A percentile compares a stretch with the other conserved stretches of the same genome.
Evolutionary conservation across 2,888 invertebrate species (phyloP).

Genomic region (Erannis defoliaria): DNA sequence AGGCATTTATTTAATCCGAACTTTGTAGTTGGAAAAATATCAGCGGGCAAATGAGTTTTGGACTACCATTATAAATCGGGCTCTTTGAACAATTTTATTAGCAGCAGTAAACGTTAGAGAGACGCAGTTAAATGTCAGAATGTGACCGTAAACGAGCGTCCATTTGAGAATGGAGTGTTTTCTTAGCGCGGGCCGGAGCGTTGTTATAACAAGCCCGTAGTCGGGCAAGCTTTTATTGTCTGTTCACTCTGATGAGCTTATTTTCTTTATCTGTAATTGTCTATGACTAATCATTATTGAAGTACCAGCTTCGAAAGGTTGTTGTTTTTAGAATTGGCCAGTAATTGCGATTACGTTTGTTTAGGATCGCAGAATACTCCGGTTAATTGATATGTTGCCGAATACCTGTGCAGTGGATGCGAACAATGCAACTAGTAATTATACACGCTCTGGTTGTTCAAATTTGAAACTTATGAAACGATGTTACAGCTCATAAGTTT

Average conservation of each 20-base stretch:
- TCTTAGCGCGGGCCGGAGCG: conserved; percentile 68
- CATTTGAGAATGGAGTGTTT: conserved; percentile 82
- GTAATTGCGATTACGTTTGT: conserved; percentile 69
- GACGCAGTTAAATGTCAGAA: conserved; percentile 82
- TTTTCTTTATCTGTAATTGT: conserved; percentile 67
- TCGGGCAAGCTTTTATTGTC: conserved; percentile 72
- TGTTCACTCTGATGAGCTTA: conserved; percentile 81
- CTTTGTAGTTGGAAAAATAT: conserved; percentile 53
- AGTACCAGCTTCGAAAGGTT: conserved; percentile 51
- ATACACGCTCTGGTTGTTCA: conserved; percentile 80
- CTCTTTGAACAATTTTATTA: conserved; percentile 80
- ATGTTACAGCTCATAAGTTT: conserved; percentile 55
- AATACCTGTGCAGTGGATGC: conserved; percentile 80
- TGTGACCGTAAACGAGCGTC: conserved; percentile 79
- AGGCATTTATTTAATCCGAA: conserved; percentile 52
- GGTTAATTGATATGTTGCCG: conserved; percentile 78
- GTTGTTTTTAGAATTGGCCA: conserved; percentile 72
- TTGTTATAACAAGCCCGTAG: conserved; percentile 72
- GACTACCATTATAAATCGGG: conserved; percentile 72
- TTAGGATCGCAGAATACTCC: conserved; percentile 73
- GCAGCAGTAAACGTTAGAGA: conserved; percentile 76
- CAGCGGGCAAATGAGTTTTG: conserved; percentile 64
- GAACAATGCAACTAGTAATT: conserved; percentile 81
- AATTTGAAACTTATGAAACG: conserved; percentile 84
- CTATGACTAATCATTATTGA: conserved; percentile 78